phyloP scores from a whole-genome alignment of 1,140 invertebrate genomes.

The Zaprionus ghesquierei region DNA sequence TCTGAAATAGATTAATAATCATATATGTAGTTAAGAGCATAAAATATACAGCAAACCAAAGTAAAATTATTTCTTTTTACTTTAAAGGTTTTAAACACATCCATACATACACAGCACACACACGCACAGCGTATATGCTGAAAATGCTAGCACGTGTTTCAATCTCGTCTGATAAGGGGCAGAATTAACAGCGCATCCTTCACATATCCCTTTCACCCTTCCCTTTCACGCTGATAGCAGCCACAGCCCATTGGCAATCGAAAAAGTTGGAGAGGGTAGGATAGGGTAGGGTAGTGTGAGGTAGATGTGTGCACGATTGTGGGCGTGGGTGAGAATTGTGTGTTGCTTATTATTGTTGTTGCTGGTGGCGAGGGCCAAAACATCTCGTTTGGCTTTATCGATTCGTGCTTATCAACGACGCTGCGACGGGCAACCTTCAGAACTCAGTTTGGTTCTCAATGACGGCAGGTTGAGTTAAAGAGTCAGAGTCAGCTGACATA shows the following conservation, averaged over 20 bases:
- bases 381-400: constrained; percentile 53
- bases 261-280: background rate
- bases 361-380: constrained; percentile 24
- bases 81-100: too few species aligned
- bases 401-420: constrained; percentile 58
- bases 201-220: constrained; percentile 37
- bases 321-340: constrained; percentile 1
- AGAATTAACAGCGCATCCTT: constrained; percentile 21
- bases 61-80: too few species aligned
- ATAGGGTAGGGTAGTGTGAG: background rate
- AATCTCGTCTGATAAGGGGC: background rate
- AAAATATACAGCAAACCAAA: too few species aligned
- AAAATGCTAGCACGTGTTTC: background rate
- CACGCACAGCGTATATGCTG: background rate
- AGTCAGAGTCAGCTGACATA: constrained; percentile 19
- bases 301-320: constrained; percentile 1
- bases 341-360: constrained; percentile 23
- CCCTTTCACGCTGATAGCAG: constrained; percentile 32
- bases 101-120: background rate
- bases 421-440: constrained; percentile 28
- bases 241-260: constrained; percentile 5
- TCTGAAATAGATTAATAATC: too few species aligned
- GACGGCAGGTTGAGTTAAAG: constrained; percentile 20
- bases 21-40: too few species aligned
- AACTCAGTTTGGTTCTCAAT: constrained; percentile 10